Evolutionary conservation across 2,797 vertebrate species (phyloP).

Genomic region (Pteronotus mesoamericanus): DNA sequence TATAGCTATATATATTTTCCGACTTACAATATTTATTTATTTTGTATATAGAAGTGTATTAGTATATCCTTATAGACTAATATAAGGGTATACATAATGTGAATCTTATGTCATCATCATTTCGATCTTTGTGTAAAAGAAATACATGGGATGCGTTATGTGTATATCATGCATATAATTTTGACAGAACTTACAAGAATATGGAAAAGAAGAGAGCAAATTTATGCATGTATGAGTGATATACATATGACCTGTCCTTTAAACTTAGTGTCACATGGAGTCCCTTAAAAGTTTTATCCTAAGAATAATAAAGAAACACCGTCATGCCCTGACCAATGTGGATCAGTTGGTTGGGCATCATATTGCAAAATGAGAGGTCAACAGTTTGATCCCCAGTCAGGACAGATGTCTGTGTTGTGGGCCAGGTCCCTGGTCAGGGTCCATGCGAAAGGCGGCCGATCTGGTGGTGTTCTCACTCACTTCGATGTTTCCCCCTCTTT

Average conservation of each 20-base stretch:
- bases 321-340: neutral
- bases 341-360: neutral
- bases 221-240: neutral
- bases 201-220: neutral
- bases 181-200: neutral
- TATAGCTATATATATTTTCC: neutral
- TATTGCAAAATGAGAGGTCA: neutral
- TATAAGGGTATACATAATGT: neutral
- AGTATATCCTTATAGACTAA: neutral
- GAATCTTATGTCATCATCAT: neutral
- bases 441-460: neutral
- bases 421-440: neutral
- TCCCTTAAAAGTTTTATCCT: neutral
- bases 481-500: neutral
- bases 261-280: neutral
- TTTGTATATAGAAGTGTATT: neutral
- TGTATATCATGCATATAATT: neutral
- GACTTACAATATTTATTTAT: neutral
- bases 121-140: neutral
- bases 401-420: neutral
- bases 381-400: neutral
- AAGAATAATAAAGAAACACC: neutral
- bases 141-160: neutral
- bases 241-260: neutral
- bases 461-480: neutral